Percentiles rank a stretch among this genome's conserved stretches.
These are phyloP conservation scores for Oreortyx pictus DNA, from an alignment of 2,797 vertebrate genomes.

Conservation along the genomic window DNA sequence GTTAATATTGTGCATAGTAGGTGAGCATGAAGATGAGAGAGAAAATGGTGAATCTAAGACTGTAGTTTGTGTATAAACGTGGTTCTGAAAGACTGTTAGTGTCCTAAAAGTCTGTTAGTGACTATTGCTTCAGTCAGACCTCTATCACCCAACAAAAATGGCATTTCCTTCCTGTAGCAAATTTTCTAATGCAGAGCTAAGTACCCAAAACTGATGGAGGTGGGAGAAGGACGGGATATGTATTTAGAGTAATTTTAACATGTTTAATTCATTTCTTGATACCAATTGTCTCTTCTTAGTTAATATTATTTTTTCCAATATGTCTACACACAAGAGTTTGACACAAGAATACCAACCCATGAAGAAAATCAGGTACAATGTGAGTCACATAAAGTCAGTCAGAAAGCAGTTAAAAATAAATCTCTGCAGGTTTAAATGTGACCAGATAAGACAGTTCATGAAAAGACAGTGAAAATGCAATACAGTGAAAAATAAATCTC, in stretches of 20 bases:
- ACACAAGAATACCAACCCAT: neutral
- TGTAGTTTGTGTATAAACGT: neutral
- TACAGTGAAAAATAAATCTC: neutral
- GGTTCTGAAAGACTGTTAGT: neutral
- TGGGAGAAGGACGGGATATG: neutral
- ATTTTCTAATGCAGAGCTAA: neutral
- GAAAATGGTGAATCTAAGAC: neutral
- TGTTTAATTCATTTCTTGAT: neutral
- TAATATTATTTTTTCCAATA: neutral
- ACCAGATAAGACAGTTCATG: neutral
- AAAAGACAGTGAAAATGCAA: neutral
- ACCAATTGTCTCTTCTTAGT: neutral
- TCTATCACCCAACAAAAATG: constrained; percentile 11
- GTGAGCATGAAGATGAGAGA: neutral
- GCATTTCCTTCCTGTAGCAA: neutral
- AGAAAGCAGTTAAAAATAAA: constrained; percentile 14
- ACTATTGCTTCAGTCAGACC: neutral
- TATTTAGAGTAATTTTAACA: neutral
- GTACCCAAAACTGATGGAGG: neutral
- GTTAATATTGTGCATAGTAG: neutral
- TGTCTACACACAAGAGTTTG: neutral
- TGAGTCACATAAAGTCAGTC: neutral
- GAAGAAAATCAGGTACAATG: neutral
- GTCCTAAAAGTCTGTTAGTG: neutral
- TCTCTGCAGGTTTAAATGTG: neutral